Evolutionary conservation across 2,113 vertebrate genomes (phyloP).

Genomic region (Miniopterus natalensis): DNA sequence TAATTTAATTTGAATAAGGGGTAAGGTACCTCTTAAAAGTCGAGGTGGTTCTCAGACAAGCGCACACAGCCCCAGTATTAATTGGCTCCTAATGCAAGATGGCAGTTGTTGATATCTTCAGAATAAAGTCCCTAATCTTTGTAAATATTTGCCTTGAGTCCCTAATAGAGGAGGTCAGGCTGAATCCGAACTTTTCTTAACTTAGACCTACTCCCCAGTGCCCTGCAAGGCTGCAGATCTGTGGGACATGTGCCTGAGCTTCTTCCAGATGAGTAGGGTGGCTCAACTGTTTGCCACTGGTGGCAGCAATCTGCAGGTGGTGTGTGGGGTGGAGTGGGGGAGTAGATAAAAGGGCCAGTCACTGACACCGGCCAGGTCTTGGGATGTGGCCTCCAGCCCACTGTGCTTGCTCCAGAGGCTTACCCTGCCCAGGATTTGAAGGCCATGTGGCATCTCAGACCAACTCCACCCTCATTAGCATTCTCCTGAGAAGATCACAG

Average conservation of each 20-base stretch:
- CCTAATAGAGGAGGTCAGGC: not conserved
- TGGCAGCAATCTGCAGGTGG: not conserved
- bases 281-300: not conserved
- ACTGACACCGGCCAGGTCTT: not conserved
- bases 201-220: not conserved
- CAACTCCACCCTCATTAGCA: rapidly evolving
- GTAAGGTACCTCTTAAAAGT: not conserved
- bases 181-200: not conserved
- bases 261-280: not conserved
- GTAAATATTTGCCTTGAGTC: not conserved
- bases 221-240: not conserved
- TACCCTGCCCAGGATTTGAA: not conserved
- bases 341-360: not conserved
- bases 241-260: not conserved
- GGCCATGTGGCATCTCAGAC: not conserved
- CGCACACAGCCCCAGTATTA: no score
- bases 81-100: not conserved
- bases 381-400: rapidly evolving
- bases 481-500: not conserved
- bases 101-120: not conserved
- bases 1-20: not conserved
- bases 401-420: not conserved
- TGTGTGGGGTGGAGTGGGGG: no score
- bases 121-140: not conserved
- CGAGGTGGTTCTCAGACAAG: rapidly evolving